These are phyloP conservation scores for Thamnophis elegans DNA, from an alignment of 2,797 vertebrate genomes.

Conservation along the genomic window DNA sequence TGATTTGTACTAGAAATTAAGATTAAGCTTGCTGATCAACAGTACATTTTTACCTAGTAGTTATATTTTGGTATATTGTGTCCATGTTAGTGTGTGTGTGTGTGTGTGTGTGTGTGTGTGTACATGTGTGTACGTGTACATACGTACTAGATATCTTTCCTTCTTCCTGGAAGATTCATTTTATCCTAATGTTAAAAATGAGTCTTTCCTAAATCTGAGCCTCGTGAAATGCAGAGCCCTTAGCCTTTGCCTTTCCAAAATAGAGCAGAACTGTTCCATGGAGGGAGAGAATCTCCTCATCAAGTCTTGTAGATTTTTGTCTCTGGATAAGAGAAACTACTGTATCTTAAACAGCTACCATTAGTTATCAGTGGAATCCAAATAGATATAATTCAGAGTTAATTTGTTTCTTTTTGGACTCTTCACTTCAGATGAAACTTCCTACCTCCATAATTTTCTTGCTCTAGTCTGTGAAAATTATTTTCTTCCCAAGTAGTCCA, in stretches of 20 bases:
- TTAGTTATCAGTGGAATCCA: not conserved
- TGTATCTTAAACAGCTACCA: not conserved
- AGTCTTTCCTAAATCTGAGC: not conserved
- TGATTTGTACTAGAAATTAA: not conserved
- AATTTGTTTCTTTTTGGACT: not conserved
- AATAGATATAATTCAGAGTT: not conserved
- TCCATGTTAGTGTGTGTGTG: not conserved
- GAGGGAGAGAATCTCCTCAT: not conserved
- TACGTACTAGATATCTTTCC: not conserved
- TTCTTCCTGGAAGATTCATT: not conserved
- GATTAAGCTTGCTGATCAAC: not conserved
- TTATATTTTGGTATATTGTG: not conserved
- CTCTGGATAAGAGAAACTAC: not conserved
- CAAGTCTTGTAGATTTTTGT: not conserved
- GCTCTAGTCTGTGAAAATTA: not conserved
- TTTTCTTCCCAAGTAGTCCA: no score
- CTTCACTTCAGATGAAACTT: not conserved
- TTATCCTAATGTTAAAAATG: not conserved
- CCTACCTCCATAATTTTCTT: not conserved
- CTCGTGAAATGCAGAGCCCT: not conserved
- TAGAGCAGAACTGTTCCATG: not conserved
- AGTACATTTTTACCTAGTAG: not conserved
- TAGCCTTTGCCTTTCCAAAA: not conserved
- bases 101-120: not conserved
- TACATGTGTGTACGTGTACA: not conserved